Percentiles rank a stretch among this genome's conserved stretches.
phyloP scores from a whole-genome alignment of 2,888 invertebrate genomes.

The Hypomecis punctinalis region DNA sequence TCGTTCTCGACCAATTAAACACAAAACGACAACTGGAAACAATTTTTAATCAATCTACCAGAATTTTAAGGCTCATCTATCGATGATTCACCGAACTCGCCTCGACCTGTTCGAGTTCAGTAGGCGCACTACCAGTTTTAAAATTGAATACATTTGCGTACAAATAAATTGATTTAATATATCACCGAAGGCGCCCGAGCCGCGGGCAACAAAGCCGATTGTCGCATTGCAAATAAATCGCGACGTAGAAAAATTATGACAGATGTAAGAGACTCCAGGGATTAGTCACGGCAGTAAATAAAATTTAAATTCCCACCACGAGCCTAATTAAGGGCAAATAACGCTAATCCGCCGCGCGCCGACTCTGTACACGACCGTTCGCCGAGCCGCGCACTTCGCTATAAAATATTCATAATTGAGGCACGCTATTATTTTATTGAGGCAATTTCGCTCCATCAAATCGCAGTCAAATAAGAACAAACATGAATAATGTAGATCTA shows the following conservation, averaged over 20 bases:
- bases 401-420: conserved; percentile 66
- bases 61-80: conserved; percentile 55
- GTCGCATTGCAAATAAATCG: conserved; percentile 78
- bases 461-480: conserved; percentile 81
- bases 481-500: conserved; percentile 81
- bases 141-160: conserved; percentile 58
- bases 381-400: conserved; percentile 45
- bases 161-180: conserved; percentile 74
- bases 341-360: conserved; percentile 57
- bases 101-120: conserved; percentile 56
- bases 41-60: conserved; percentile 67
- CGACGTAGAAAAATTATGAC: conserved; percentile 85
- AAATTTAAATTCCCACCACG: conserved; percentile 68
- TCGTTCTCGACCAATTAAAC: conserved; percentile 59
- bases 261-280: conserved; percentile 69
- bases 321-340: conserved; percentile 73
- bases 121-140: conserved; percentile 59
- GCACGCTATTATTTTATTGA: conserved; percentile 73
- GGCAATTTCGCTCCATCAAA: conserved; percentile 75
- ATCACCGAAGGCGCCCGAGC: conserved; percentile 54
- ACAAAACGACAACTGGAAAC: conserved; percentile 64
- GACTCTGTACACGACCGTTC: conserved; percentile 59
- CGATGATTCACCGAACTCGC: conserved; percentile 62
- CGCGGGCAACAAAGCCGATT: conserved; percentile 71
- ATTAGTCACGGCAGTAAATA: conserved; percentile 80